These are phyloP conservation scores for Oncorhynchus tshawytscha DNA, from an alignment of 2,113 vertebrate genomes.

Conservation along the genomic window DNA sequence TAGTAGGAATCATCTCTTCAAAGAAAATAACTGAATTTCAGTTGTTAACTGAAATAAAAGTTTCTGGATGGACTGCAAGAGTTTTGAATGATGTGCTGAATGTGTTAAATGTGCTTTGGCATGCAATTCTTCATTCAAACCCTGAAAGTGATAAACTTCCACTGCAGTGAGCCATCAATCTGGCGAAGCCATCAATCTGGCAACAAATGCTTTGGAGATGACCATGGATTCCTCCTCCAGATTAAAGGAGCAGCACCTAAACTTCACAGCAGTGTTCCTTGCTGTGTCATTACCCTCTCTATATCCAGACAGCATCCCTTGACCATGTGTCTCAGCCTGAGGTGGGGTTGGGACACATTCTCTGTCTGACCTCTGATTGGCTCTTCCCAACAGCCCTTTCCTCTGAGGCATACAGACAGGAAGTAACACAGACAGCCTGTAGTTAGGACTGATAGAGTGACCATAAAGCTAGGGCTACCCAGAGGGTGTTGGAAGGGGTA, in stretches of 20 bases:
- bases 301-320: background rate
- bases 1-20: too few relatives aligned
- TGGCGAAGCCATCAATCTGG: background rate
- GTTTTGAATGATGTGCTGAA: background rate
- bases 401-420: slow-evolving; percentile 3
- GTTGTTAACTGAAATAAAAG: too few relatives aligned
- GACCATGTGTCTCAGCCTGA: slow-evolving; percentile 4
- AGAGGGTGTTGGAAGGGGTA: background rate
- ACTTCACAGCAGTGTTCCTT: background rate
- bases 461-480: slow-evolving; percentile 11
- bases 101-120: background rate
- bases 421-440: background rate
- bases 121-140: background rate
- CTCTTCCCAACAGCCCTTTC: background rate
- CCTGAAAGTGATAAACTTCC: background rate
- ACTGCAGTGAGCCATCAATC: background rate
- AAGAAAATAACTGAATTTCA: too few relatives aligned
- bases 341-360: background rate
- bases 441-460: slow-evolving; percentile 1
- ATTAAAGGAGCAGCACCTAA: background rate
- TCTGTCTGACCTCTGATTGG: background rate
- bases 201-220: background rate
- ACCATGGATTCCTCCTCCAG: background rate
- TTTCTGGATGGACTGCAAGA: too few relatives aligned
- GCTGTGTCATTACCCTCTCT: background rate